phyloP scores from a whole-genome alignment of 2,113 vertebrate genomes.

The Aleadryas rufinucha region DNA sequence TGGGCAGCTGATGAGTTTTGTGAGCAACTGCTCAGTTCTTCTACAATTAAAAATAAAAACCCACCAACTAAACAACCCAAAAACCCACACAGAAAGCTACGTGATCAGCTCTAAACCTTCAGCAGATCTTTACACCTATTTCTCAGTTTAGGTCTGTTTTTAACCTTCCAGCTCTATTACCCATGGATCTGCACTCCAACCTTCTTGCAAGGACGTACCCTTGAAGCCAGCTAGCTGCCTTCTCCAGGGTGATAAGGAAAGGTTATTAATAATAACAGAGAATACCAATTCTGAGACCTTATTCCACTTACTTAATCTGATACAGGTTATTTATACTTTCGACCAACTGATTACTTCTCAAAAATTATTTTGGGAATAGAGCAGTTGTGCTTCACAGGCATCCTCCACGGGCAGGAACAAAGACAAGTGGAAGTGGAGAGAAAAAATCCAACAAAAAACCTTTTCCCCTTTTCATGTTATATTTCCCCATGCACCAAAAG shows the following conservation, averaged over 20 bases:
- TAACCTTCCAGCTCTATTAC: not conserved
- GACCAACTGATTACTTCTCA: not conserved
- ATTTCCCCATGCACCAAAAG: slow-evolving; percentile 18
- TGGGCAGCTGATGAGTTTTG: not conserved
- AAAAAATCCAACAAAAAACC: not conserved
- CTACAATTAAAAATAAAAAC: not conserved
- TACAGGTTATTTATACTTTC: not conserved
- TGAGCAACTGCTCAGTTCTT: not conserved
- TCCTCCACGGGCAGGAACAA: not conserved
- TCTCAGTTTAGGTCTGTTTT: not conserved
- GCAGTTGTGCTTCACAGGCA: not conserved
- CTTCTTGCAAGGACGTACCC: not conserved
- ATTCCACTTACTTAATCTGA: not conserved
- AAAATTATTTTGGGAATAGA: not conserved
- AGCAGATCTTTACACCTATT: not conserved
- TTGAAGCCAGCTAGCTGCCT: not conserved
- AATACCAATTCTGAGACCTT: not conserved
- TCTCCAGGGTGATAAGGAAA: not conserved
- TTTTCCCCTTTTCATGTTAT: not conserved
- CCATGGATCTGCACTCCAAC: not conserved
- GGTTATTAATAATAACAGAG: not conserved
- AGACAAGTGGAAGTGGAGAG: not conserved
- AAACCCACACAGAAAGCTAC: fast-evolving
- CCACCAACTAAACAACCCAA: not conserved
- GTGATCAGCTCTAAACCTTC: not conserved